Base-by-base conservation (phyloP, 2,113 vertebrate genomes). In the Zosterops pallidus region DNA sequence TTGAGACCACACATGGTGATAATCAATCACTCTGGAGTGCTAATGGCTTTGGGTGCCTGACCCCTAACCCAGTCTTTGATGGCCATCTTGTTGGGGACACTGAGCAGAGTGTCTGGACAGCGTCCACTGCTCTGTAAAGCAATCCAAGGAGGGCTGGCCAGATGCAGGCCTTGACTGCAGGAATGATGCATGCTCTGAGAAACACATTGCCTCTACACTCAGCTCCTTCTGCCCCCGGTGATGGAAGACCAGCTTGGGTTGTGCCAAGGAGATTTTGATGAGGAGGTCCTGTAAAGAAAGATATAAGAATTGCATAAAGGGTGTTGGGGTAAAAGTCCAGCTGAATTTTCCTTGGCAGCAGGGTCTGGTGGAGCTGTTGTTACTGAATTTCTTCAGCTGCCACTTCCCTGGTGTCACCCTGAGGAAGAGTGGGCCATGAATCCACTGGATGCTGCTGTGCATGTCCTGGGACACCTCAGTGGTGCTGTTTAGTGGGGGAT, bases 1-100 rank as follows among this genome's bases (percentile, higher is more conserved):
- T 94, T 97, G 96, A 96, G 96, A 95, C 96, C 96, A 96, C 96
- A 95, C 96, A 97, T 94, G 95, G 78, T 86, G 96, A 33, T 86
- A 96, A 96, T 97, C 96, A 97, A 96, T 97, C 96, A 96, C 92
- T 95, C 18, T 75, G 89, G 94, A 97, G 96, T 75, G 92, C 96
- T 95, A 97, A 97, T 95, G 94, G 94, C 92, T 97, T 80, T 93
- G 89, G 95, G 95, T 97, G 89, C 49, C 47, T 97, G 96, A 97
- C 96, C 96, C 92, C 95, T 96, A 97, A 81, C 92, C 94, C 74
- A 75, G 94, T 26, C 92, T 96, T 97, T 97, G 96, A 96, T 96
- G 96, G 80, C 89, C 96, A 95, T 94, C 96, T 97, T 95, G 96
- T 92, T 91, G 29, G 96, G 96, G 92, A 96, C 93, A 96, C 96